phyloP scores from a whole-genome alignment of 2,888 invertebrate genomes.

The Hemithea aestivaria region DNA sequence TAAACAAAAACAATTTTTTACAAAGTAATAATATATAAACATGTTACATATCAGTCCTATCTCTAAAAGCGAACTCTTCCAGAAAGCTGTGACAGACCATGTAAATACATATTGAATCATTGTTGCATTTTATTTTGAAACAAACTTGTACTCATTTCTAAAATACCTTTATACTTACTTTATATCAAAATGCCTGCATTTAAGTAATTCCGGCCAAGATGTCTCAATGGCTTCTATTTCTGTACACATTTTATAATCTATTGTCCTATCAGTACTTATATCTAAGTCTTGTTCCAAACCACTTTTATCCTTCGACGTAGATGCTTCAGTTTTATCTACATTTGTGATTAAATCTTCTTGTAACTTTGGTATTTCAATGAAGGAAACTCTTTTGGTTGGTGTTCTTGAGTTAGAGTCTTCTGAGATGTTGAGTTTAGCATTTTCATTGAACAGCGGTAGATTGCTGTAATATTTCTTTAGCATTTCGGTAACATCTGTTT shows the following conservation, averaged over 20 bases:
- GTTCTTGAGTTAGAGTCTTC: slow-evolving; percentile 56
- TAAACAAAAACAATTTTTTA: too few relatives aligned
- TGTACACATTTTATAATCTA: slow-evolving; percentile 53
- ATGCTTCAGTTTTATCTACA: slow-evolving; percentile 18
- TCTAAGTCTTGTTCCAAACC: slow-evolving; percentile 37
- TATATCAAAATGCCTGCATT: slow-evolving; percentile 83
- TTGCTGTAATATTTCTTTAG: slow-evolving; percentile 79
- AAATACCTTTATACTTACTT: slow-evolving; percentile 86
- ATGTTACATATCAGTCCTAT: too few relatives aligned
- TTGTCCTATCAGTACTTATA: slow-evolving; percentile 52
- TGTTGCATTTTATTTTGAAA: too few relatives aligned
- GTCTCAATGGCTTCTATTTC: slow-evolving; percentile 57
- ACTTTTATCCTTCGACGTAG: slow-evolving; percentile 30
- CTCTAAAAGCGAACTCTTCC: too few relatives aligned
- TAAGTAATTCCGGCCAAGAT: slow-evolving; percentile 81
- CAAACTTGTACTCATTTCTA: too few relatives aligned
- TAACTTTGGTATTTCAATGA: slow-evolving; percentile 54
- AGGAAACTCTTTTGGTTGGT: slow-evolving; percentile 63
- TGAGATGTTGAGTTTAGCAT: slow-evolving; percentile 41
- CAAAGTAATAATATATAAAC: not conserved
- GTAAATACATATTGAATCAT: too few relatives aligned
- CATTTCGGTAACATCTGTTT: slow-evolving; percentile 82
- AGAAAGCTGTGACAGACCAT: too few relatives aligned
- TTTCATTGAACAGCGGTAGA: slow-evolving; percentile 68
- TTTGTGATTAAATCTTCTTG: slow-evolving; percentile 21